A percentile compares a stretch with the other conserved stretches of the same genome.
Evolutionary conservation across 2,888 invertebrate genomes (phyloP).

Genomic region (Leuctra nigra): DNA sequence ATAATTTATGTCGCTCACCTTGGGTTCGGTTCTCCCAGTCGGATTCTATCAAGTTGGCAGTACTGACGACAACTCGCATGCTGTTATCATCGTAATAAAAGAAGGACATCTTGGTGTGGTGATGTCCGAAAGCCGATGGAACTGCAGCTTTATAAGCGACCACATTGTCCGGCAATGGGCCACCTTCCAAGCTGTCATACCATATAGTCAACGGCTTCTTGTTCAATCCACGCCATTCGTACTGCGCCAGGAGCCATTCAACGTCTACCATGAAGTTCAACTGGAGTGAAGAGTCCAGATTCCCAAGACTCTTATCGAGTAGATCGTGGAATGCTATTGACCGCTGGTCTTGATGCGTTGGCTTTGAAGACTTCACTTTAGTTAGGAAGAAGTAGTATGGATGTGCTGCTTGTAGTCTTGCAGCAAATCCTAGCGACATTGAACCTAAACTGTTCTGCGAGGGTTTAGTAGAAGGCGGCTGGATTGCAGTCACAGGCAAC

Average conservation of each 20-base stretch:
- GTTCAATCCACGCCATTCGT: background rate
- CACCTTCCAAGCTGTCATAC: conserved; percentile 64
- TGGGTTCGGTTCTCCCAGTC: conserved; percentile 96
- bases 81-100: conserved; percentile 75
- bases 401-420: conserved; percentile 56
- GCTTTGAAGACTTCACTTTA: conserved; percentile 54
- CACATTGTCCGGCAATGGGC: conserved; percentile 48
- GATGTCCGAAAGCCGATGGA: conserved; percentile 74
- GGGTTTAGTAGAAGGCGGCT: no score
- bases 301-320: conserved; percentile 69
- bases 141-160: conserved; percentile 61
- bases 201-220: conserved; percentile 64
- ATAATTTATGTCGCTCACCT: no score
- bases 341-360: conserved; percentile 57
- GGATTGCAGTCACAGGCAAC: no score
- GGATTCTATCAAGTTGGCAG: conserved; percentile 83
- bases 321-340: conserved; percentile 70
- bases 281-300: conserved; percentile 68
- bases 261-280: conserved; percentile 92
- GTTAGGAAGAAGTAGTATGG: conserved; percentile 74
- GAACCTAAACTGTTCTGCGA: no score
- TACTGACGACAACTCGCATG: conserved; percentile 78
- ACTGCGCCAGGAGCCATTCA: conserved; percentile 62
- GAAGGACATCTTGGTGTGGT: conserved; percentile 91
- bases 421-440: no score